Base-by-base conservation (phyloP, 1,140 invertebrate species). In the Archegozetes longisetosus region DNA sequence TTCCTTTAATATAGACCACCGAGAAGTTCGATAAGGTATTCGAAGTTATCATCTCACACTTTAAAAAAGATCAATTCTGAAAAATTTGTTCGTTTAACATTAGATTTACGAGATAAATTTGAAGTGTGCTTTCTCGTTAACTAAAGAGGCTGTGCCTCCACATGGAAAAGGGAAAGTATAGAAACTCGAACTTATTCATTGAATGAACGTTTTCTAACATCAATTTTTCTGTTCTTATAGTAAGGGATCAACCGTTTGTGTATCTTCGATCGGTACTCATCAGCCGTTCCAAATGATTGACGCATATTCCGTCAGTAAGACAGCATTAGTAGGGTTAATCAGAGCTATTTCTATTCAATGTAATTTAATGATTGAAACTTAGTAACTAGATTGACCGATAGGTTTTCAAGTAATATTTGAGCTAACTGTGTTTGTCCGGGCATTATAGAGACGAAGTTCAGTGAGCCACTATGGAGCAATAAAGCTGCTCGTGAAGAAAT, bases 101-200 rank as follows among this genome's bases (percentile, higher is more conserved):
- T 92, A 97, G 79, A 88, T 97, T 69, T 94, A 97, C 76, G 90
- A 97, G 62, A 76, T 88, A 1, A 98, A 98, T 78, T 84, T 98
- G 0, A 96, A 95, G 76, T 76, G 82, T 57, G 80, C 87, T 2
- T 96, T 84, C 74, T 70, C 95, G 53, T 69, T 98, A 28, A 83
- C 88, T 2, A 85, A 96, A 75, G 85, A 92, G 73, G 82, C 84
- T 9, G 74, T 89, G 25, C 91, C 93, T 0, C 23, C 77, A 85
- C 68, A 75, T 98, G 52, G 75, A 81, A 61, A 79, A 88, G 71
- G 73, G 83, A 70, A 82, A 84, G 74, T 74, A 68, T 63, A 26
- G 9, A 53, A 53, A 53, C 51, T 53, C 25, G 12, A 53, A 53
- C 22, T 13, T 26, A 58, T 12, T 46, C 6, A 20, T 13, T 60